These are phyloP conservation scores for Athrips mouffetella DNA, from an alignment of 2,888 invertebrate genomes.

Conservation along the genomic window DNA sequence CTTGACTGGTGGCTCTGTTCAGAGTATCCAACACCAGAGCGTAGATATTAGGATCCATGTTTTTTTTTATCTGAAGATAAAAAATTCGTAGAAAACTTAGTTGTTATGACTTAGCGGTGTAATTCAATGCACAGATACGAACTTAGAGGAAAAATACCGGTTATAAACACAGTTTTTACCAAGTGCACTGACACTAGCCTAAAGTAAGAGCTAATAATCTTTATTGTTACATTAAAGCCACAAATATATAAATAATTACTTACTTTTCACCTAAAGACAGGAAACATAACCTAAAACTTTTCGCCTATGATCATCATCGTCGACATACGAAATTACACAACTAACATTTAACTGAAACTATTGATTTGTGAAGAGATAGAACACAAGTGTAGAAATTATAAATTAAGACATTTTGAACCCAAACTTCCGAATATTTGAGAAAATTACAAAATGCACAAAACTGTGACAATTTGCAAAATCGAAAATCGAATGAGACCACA, in stretches of 20 bases:
- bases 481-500: constrained; percentile 15
- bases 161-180: not conserved
- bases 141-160: not conserved
- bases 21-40: constrained; percentile 85
- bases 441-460: constrained; percentile 5
- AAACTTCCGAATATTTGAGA: constrained; percentile 1
- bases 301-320: constrained; percentile 35
- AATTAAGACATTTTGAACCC: constrained; percentile 7
- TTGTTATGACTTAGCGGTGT: no score
- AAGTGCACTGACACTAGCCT: not conserved
- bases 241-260: constrained; percentile 35
- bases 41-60: constrained; percentile 79
- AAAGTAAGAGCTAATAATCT: not conserved
- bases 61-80: constrained; percentile 9
- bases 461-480: constrained; percentile 13
- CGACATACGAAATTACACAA: constrained; percentile 20
- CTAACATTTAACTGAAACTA: not conserved
- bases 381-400: not conserved
- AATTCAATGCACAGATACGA: no score
- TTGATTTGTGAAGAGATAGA: not conserved
- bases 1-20: constrained; percentile 90
- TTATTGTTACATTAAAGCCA: not conserved
- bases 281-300: constrained; percentile 61
- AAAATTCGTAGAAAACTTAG: not conserved
- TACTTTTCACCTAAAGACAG: constrained; percentile 52